Base-by-base conservation (phyloP, 2,113 vertebrate species). In the Hippocampus zosterae region DNA sequence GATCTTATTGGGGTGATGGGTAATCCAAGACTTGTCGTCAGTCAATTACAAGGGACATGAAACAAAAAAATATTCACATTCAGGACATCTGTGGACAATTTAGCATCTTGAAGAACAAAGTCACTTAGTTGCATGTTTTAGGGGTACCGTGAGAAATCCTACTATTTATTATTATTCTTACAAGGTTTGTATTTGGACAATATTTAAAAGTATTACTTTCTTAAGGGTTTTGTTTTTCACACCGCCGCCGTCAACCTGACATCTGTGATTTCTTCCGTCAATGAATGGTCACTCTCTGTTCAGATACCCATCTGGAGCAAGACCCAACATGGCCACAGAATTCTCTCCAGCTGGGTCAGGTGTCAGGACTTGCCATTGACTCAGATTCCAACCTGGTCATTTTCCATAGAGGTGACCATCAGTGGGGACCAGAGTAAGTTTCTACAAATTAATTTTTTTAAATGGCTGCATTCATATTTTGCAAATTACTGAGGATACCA, bases 331-430 rank as follows among this genome's bases (percentile, higher is more conserved):
- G 96, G 97, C 95, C 95, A 29, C 94, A 92, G 53, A 83, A 89
- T 52, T 90, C 90, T 44, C 89, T 98, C 40, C 89, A 92, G 81
- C 84, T 98, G 68, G 96, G 96, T 42, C 96, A 98, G 79, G 95
- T 99, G 84, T 97, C 96, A 68, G 97, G 96, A 33, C 87, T 99
- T 69, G 95, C 96, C 46, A 80, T 98, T 23, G 95, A 98, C 79
- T 83, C 87, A 64, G 87, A 92, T 57, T 93, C 93, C 72, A 96
- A 98, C 83, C 75, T 99, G 72, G 93, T 98, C 73, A 91, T 99
- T 81, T 99, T 99, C 88, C 97, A 99, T 83, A 92, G 97, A 92
- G 96, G 96, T 53, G 94, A 96, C 87, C 97, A 92, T 29, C 75
- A 86, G 71, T 99, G 97, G 97, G 95, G 94, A 77, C 79, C 80